Base-by-base conservation (phyloP, 2,113 vertebrate genomes). In the Rhegmatorhina hoffmannsi region DNA sequence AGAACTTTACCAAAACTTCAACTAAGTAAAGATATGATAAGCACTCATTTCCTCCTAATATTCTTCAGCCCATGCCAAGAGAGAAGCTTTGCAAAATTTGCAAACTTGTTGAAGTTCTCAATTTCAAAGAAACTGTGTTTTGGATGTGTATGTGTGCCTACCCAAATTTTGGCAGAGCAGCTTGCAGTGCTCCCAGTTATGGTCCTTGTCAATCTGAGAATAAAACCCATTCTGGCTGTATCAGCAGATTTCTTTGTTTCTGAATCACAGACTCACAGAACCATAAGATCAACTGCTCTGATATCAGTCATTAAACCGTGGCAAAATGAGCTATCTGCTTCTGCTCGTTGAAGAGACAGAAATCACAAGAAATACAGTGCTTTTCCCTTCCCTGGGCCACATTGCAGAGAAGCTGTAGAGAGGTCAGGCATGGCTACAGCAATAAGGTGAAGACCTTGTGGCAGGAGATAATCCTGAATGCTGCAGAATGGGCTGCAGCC, bases 311-410 rank as follows among this genome's bases (percentile, higher is more conserved):
- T 40, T 66, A 87, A 93, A 40, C 13, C 20, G 49, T 2, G 17
- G 31, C 36, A 63, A 67, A 69, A 44, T 5, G 17, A 86, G 63
- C 44, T 52, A 8, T 29, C 14, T 67, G 69, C 26, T 50, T 25
- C 28, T 67, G 24, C 28, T 58, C 43, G 33, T 7, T 0, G 11
- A 6, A 36, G 52, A 1, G 15, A 43, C 43, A 59, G 66, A 58
- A 70, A 62, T 11, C 50, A 58, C 43, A n/a, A 10, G 24, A n/a
- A 28, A 49, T 26, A 18, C 29, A 15, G 0, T 0, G 23, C 33
- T 34, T 62, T 50, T 29, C 44, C 38, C 46, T 33, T 31, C 19
- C 53, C 52, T 21, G n/a, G 13, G 36, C 24, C 38, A 10, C 29
- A 1, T 0, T 34, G 56, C 43, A 70, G 73, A 55, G 67, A 34